Conservation (phyloP, 2,797 vertebrate species). For the Girardinus metallicus region DNA sequence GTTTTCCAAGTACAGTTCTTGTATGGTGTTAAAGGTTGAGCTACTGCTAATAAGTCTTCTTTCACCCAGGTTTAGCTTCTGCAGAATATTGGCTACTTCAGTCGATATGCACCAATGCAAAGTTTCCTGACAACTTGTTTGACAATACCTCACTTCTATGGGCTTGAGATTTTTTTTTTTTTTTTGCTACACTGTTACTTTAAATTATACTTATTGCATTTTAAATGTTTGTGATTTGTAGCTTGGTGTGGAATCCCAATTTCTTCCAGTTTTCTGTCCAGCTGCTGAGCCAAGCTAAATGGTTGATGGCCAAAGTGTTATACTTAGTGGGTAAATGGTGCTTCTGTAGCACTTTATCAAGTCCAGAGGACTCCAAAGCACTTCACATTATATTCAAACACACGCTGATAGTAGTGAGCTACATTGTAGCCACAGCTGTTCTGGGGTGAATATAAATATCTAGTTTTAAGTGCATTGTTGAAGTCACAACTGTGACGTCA, state of each 20-base stretch:
- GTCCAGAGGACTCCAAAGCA: too few relatives aligned
- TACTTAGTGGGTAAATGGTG: background rate
- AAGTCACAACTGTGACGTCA: slow-evolving; percentile 22
- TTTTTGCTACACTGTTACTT: background rate
- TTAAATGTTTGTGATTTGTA: background rate
- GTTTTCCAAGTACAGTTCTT: background rate
- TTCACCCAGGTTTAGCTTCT: background rate
- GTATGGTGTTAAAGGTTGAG: background rate
- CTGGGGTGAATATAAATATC: background rate
- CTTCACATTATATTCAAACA: too few relatives aligned
- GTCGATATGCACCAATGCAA: background rate
- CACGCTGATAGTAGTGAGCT: too few relatives aligned
- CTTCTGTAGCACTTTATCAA: too few relatives aligned
- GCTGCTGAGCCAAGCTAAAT: background rate
- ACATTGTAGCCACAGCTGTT: too few relatives aligned
- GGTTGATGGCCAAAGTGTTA: background rate
- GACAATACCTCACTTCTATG: background rate
- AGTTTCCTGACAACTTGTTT: background rate
- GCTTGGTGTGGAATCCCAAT: background rate
- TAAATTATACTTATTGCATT: background rate
- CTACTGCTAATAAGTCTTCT: background rate
- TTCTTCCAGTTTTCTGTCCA: background rate
- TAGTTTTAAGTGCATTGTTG: background rate
- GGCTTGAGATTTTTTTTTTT: too few relatives aligned
- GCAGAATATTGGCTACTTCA: slow-evolving; percentile 1